Evolutionary conservation across 2,888 invertebrate genomes (phyloP), one percentile per base, ranked within the genome.

Genomic region (Anthophora plumipes): DNA sequence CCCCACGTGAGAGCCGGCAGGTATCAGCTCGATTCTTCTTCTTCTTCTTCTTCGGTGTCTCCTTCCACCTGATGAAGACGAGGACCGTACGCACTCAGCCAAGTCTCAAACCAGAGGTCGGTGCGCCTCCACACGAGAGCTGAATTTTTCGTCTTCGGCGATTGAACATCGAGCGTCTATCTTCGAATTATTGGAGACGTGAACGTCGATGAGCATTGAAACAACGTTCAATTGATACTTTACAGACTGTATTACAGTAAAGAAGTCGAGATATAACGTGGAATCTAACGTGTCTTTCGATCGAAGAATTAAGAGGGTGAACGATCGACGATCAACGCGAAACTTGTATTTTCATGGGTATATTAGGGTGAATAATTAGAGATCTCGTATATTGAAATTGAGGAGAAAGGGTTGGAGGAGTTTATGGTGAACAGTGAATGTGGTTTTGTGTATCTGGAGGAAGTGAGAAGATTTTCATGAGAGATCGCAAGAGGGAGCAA

Each of bases 1-100:
- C 85, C 84, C 87, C 83, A 85, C 87, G 85, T 84, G 80, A 79
- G 70, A 12, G 17, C 70, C 39, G 39, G 46, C 48, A 54, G 52
- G 48, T 72, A 50, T 66, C 66, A 20, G 57, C 68, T 17, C 70
- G 69, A 63, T 66, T 69, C 82, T 68, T 80, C 81, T 70, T 73
- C 81, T 70, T 73, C 77, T 77, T 78, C 80, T 52, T 72, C 72
- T 43, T 66, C 55, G 48, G 46, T 60, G 52, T 71, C 80, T 77
- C 77, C 76, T 78, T 84, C 82, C 85, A 77, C 67, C 64, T 39
- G 81, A 77, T 55, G 68, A 69, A 80, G 59, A 76, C 68, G 76
- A 70, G 60, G 69, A 43, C 71, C 78, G 52, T 54, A 46, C 63
- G 43, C 66, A 43, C 52, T 72, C 17, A 39, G 52, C 72, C 54